Percentiles rank a stretch among this genome's conserved stretches.
Evolutionary conservation across 2,888 invertebrate genomes (phyloP).

Genomic region (Conistra vaccinii): DNA sequence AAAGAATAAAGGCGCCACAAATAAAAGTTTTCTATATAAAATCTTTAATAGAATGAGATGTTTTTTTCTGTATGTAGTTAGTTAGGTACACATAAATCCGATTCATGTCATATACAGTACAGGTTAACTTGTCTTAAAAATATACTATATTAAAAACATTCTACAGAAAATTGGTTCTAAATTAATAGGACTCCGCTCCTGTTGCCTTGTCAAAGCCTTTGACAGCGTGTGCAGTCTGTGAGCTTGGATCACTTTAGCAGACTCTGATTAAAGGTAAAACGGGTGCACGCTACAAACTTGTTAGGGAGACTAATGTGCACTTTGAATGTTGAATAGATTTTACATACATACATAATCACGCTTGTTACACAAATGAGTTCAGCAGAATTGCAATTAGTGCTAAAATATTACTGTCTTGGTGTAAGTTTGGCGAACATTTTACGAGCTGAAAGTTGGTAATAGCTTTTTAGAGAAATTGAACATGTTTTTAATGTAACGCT

Average conservation of each 20-base stretch:
- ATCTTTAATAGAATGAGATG: not conserved
- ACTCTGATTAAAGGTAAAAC: conserved; percentile 41
- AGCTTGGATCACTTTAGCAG: conserved; percentile 14
- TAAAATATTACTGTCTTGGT: conserved; percentile 2
- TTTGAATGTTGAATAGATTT: conserved; percentile 37
- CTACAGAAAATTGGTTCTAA: not conserved
- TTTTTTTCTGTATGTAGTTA: not conserved
- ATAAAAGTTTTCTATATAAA: not conserved
- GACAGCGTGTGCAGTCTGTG: conserved; percentile 24
- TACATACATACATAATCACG: conserved; percentile 24
- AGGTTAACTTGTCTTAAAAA: not conserved
- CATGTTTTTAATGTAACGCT: conserved; percentile 6
- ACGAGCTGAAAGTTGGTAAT: conserved; percentile 16
- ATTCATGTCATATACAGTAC: not conserved
- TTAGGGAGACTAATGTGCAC: conserved; percentile 41
- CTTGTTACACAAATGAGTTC: conserved; percentile 25
- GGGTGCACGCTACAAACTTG: conserved; percentile 39
- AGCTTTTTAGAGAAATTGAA: conserved; percentile 9
- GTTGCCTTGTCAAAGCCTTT: conserved; percentile 42
- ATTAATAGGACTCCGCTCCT: not conserved
- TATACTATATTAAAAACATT: not conserved
- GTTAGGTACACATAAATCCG: not conserved
- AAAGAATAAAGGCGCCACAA: not conserved
- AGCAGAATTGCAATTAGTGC: conserved; percentile 29
- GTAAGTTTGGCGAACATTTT: conserved; percentile 20